Base-by-base conservation (phyloP, 2,797 vertebrate genomes). In the Acipenser transmontanus region DNA sequence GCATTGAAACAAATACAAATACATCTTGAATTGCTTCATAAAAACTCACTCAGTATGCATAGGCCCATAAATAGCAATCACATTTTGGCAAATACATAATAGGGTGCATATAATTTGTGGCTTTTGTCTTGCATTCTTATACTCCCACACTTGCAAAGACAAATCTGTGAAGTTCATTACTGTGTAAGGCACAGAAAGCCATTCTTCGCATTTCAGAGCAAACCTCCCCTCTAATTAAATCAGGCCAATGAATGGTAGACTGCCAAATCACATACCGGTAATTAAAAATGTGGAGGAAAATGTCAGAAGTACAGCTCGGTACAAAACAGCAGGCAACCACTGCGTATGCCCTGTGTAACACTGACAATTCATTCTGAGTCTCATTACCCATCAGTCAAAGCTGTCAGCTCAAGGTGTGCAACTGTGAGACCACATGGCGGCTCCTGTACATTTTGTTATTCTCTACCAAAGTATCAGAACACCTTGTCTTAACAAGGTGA, bases 81-180 rank as follows among this genome's bases (percentile, higher is more conserved):
- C 74, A 81, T 81, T 71, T 17, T 69, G 74, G 77, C 77, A 75
- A 72, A 66, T 17, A 17, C 17, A 17, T 17, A 17, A 17, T 34
- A 73, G 76, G 80, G 78, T 74, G 76, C 72, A 73, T 83, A 77
- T 81, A 75, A 86, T 86, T 83, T 83, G 79, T 72, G 82, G 76
- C 83, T 82, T 87, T 86, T 73, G 79, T 88, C 78, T 80, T 66
- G 12, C 67, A 77, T 81, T 77, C 74, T 78, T 69, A 66, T 74
- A 78, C 77, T 64, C 84, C 81, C 81, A 84, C 83, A 70, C 73
- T 75, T 2, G 64, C 76, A 70, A 76, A 80, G 79, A 85, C 81
- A 84, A 87, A 83, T 71, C 76, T 59, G 49, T 66, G 71, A 75
- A 81, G 74, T 77, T 81, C 70, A 70, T 78, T 78, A 80, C 34